Percentiles rank a stretch among this genome's conserved stretches.
These are phyloP conservation scores for Schizaphis graminum DNA, from an alignment of 2,888 invertebrate genomes.

Conservation along the genomic window DNA sequence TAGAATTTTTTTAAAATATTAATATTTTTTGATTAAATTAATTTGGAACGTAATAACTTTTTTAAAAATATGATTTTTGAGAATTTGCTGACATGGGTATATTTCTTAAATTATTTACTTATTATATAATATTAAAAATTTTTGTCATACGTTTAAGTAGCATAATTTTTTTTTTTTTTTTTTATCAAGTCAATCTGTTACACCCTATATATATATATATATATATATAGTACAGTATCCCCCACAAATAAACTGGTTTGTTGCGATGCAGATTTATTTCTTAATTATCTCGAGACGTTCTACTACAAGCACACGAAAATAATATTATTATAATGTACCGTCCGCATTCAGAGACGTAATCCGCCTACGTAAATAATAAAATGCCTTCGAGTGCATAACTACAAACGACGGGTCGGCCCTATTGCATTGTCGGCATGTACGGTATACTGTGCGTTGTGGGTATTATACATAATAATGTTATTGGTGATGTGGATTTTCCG, in stretches of 20 bases:
- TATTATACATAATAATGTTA: not conserved
- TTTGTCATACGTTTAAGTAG: too few species aligned
- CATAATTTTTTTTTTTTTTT: too few species aligned
- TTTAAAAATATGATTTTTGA: too few species aligned
- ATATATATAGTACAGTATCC: not conserved
- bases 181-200: too few species aligned
- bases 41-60: too few species aligned
- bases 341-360: not conserved
- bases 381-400: not conserved
- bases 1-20: too few species aligned
- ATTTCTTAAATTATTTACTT: too few species aligned
- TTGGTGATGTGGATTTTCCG: not conserved
- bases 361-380: constrained; percentile 17
- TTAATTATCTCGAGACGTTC: constrained; percentile 45
- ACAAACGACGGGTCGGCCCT: not conserved
- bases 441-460: not conserved
- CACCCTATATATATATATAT: not conserved
- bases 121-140: too few species aligned
- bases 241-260: constrained; percentile 48
- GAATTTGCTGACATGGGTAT: too few species aligned
- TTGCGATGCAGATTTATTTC: constrained; percentile 55
- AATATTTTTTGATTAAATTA: too few species aligned
- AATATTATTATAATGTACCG: constrained; percentile 1
- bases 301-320: not conserved
- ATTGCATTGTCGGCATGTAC: not conserved